Conservation (phyloP, 2,888 invertebrate species). For the Diloba caeruleocephala region DNA sequence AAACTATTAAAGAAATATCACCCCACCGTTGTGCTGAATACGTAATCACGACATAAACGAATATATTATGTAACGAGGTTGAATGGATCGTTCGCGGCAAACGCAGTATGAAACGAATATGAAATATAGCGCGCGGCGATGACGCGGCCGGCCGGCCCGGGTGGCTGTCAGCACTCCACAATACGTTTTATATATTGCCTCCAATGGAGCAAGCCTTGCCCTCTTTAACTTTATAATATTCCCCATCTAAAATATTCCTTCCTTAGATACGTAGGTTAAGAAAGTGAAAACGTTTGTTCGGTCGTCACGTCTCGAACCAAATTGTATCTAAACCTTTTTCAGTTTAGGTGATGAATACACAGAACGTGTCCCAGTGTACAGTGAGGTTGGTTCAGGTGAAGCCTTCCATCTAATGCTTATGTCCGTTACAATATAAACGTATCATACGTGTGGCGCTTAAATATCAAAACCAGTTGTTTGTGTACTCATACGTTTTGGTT, state of each 20-base stretch:
- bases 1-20: too few relatives aligned
- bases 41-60: too few relatives aligned
- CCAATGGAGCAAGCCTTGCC: constrained; percentile 36
- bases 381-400: background rate
- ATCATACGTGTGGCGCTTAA: too few relatives aligned
- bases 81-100: background rate
- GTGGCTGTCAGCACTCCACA: constrained; percentile 52
- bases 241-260: constrained; percentile 32
- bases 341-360: constrained; percentile 26
- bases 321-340: constrained; percentile 1
- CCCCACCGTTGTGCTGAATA: too few relatives aligned
- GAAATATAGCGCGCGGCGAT: background rate
- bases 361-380: background rate
- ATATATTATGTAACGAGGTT: too few relatives aligned
- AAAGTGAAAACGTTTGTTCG: constrained; percentile 37
- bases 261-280: constrained; percentile 5
- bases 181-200: constrained; percentile 61
- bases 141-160: constrained; percentile 26
- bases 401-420: background rate
- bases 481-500: too few relatives aligned
- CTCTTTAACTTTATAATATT: constrained; percentile 47
- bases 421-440: too few relatives aligned
- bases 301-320: constrained; percentile 3
- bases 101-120: constrained; percentile 6
- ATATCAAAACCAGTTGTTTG: too few relatives aligned